Percentiles rank a stretch among this genome's conserved stretches.
phyloP scores from a whole-genome alignment of 2,113 vertebrate genomes.

The Myotis lucifugus region DNA sequence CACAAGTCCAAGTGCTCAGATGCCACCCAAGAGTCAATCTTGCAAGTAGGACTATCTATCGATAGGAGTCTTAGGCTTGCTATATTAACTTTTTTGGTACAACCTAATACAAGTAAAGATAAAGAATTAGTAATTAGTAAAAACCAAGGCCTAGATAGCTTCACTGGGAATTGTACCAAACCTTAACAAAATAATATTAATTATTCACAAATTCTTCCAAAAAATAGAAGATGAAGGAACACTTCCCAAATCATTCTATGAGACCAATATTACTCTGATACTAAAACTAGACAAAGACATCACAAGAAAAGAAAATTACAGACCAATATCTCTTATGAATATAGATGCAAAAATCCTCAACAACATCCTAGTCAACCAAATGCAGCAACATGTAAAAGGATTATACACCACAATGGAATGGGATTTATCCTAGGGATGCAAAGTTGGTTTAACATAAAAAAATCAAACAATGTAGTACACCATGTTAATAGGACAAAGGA shows the following conservation, averaged over 20 bases:
- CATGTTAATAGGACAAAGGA: background rate
- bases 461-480: background rate
- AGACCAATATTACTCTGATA: background rate
- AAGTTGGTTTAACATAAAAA: slow-evolving; percentile 4
- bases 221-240: background rate
- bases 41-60: slow-evolving; percentile 14
- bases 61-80: background rate
- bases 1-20: background rate
- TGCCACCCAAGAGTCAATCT: background rate
- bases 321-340: background rate
- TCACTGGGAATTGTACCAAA: background rate
- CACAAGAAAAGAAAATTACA: background rate
- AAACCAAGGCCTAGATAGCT: background rate
- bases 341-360: background rate
- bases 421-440: slow-evolving; percentile 5
- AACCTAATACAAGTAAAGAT: background rate
- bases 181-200: background rate
- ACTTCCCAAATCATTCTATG: background rate
- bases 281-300: background rate
- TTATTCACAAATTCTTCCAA: background rate
- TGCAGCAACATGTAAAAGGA: background rate
- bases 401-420: background rate
- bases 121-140: background rate
- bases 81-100: background rate
- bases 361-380: background rate